Conservation (phyloP, 2,888 invertebrate genomes). For the Aphodius sticticus region DNA sequence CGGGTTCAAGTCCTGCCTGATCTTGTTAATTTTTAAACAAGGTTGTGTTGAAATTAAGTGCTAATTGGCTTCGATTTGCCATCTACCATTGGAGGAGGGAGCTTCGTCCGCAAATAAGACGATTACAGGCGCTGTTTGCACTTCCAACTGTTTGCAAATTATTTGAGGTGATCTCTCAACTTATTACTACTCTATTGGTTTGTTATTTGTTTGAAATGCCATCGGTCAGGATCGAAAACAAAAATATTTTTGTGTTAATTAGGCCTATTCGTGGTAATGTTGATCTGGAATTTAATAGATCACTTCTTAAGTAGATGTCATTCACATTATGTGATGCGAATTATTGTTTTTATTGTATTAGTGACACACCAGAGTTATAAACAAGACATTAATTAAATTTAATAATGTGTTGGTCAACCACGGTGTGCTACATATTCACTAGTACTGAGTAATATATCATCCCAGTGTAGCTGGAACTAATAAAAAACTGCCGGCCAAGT, state of each 20-base stretch:
- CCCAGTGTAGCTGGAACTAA: too few relatives aligned
- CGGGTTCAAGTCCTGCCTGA: neutral
- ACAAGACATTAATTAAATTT: too few relatives aligned
- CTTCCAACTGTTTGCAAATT: neutral
- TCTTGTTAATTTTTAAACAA: slow-evolving; percentile 22
- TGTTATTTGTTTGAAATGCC: neutral
- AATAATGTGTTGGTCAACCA: too few relatives aligned
- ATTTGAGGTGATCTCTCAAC: neutral
- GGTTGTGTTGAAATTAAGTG: slow-evolving; percentile 23
- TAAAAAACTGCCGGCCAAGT: too few relatives aligned
- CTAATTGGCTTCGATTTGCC: slow-evolving; percentile 8
- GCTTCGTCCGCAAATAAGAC: neutral
- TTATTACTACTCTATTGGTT: neutral
- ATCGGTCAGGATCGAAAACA: neutral
- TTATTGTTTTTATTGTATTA: too few relatives aligned
- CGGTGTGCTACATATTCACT: too few relatives aligned
- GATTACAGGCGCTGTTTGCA: neutral
- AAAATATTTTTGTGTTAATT: neutral
- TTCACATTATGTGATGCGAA: too few relatives aligned
- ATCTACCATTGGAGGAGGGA: neutral
- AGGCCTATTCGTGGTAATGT: neutral
- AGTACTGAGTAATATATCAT: too few relatives aligned
- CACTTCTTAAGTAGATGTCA: neutral
- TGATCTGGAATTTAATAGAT: neutral
- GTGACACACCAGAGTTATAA: too few relatives aligned